Evolutionary conservation across 2,797 vertebrate genomes (phyloP), one percentile per base, ranked within the genome.

Genomic region (Hozukius guyotensis): DNA sequence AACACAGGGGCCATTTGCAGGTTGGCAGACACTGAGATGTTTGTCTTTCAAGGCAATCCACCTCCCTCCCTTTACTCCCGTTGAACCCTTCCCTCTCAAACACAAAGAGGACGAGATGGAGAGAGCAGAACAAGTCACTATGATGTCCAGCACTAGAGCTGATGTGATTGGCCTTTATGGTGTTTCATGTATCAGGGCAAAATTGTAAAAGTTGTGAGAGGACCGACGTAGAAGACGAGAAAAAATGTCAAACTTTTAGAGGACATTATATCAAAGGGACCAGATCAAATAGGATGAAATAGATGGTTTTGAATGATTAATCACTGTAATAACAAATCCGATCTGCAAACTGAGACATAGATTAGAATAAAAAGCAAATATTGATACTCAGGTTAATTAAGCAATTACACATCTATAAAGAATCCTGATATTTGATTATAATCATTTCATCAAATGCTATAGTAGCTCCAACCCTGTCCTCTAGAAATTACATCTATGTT

Each of bases 1-100:
- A 97, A 97, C 94, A 96, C 93, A 94, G 87, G 92, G 94, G 92
- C 93, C 94, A 92, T 95, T 94, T 95, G 95, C 94, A 96, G 94
- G 94, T 95, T 97, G 96, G 95, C 93, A 90, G 93, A 91, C 91
- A 70, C 70, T 18, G 84, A 92, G 87, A 88, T 93, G 92, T 95
- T 94, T 94, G 91, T 93, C 91, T 95, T 94, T 93, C 83, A 90
- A 91, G 86, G 84, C 78, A 79, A 84, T 84, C 89, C 89, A 77
- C 87, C 76, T 85, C 80, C 74, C 72, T 85, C 83, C 75, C 77
- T 87, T 85, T 56, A 62, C 77, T 91, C 80, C 74, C 42, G 70
- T 63, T 90, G 91, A 90, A 80, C 90, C 78, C 52, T 78, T 77
- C 62, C 68, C 77, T 72, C 73, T 86, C 68, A 77, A 77, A 84